phyloP scores from a whole-genome alignment of 1,140 invertebrate genomes.

The Megathymus violae region DNA sequence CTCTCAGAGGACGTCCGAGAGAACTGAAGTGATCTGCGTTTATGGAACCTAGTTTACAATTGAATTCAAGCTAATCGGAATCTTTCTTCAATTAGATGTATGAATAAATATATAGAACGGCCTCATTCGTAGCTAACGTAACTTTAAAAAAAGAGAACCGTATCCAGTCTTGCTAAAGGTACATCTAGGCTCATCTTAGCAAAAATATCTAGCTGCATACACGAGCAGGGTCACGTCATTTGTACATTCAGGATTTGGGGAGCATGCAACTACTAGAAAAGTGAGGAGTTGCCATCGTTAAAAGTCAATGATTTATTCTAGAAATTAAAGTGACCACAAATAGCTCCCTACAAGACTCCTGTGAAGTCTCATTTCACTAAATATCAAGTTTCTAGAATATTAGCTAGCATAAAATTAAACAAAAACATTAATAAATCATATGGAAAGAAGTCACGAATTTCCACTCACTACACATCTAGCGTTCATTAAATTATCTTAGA shows the following conservation, averaged over 20 bases:
- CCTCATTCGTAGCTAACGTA: conserved; percentile 35
- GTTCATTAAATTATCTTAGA: conserved; percentile 42
- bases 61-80: conserved; percentile 43
- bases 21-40: conserved; percentile 51
- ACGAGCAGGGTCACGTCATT: conserved; percentile 63
- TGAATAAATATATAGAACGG: conserved; percentile 39
- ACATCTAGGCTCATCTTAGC: conserved; percentile 54
- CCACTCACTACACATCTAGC: conserved; percentile 67
- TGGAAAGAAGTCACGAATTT: conserved; percentile 50
- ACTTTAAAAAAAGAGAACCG: conserved; percentile 59
- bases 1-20: conserved; percentile 51
- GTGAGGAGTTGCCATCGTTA: conserved; percentile 7
- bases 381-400: conserved; percentile 64
- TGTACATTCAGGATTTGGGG: conserved; percentile 79
- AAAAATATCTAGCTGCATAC: conserved; percentile 59
- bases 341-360: conserved; percentile 30
- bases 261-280: conserved; percentile 52
- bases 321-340: conserved; percentile 33
- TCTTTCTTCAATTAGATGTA: conserved; percentile 43
- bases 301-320: conserved; percentile 19
- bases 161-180: conserved; percentile 73
- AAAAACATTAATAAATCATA: conserved; percentile 40
- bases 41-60: conserved; percentile 40
- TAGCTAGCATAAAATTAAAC: conserved; percentile 57
- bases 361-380: conserved; percentile 52